phyloP scores from a whole-genome alignment of 2,888 invertebrate species.

The Hylaea fasciaria region DNA sequence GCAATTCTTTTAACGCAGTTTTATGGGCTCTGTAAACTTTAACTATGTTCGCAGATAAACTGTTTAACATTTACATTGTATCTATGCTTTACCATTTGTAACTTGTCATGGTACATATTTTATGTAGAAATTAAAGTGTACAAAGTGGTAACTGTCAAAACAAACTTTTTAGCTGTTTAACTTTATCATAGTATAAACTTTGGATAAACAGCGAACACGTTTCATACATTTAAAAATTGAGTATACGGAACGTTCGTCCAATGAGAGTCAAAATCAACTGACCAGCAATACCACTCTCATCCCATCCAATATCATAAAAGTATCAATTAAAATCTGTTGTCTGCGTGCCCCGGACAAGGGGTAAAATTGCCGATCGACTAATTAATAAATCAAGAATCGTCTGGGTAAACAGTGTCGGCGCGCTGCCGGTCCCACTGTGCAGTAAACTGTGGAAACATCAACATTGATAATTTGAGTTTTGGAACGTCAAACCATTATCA shows the following conservation, averaged over 20 bases:
- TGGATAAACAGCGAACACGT: no score
- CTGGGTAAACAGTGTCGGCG: slow-evolving; percentile 58
- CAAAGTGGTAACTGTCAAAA: no score
- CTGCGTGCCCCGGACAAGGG: slow-evolving; percentile 54
- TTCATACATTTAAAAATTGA: no score
- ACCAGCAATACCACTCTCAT: slow-evolving; percentile 1
- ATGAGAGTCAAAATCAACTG: background rate
- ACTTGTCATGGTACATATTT: no score
- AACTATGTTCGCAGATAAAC: no score
- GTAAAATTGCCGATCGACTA: slow-evolving; percentile 61
- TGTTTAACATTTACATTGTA: no score
- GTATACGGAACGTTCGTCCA: background rate
- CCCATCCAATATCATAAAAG: slow-evolving; percentile 29
- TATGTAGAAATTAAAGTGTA: no score
- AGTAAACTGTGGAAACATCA: slow-evolving; percentile 1
- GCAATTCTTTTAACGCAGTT: no score
- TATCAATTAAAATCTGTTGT: slow-evolving; percentile 44
- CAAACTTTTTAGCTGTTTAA: no score
- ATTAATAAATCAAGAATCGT: slow-evolving; percentile 71
- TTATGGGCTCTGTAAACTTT: no score
- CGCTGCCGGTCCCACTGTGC: background rate
- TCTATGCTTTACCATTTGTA: no score
- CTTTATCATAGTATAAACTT: no score
- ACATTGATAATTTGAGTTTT: background rate
- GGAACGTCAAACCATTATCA: slow-evolving; percentile 2